Conservation (phyloP, 2,888 invertebrate species). For the Charanyca ferruginea region DNA sequence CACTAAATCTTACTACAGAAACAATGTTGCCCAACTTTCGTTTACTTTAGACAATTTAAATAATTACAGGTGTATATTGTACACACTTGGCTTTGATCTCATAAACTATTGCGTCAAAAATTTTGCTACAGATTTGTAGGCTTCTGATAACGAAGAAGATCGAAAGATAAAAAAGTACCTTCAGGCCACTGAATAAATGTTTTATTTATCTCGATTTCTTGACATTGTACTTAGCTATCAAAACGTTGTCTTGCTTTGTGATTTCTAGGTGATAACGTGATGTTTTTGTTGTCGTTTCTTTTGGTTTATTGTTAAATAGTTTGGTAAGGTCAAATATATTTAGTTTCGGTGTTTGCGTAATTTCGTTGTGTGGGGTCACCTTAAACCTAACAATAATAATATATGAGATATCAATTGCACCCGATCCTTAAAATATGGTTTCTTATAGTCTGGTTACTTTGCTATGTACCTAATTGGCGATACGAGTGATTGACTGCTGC, state of each 20-base stretch:
- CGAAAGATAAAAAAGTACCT: not conserved
- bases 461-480: too few relatives aligned
- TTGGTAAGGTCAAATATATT: too few relatives aligned
- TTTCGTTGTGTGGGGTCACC: too few relatives aligned
- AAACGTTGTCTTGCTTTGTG: conserved; percentile 6
- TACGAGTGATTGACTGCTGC: too few relatives aligned
- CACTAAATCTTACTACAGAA: too few relatives aligned
- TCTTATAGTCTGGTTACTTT: too few relatives aligned
- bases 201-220: conserved; percentile 5
- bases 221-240: conserved; percentile 11
- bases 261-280: not conserved
- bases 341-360: too few relatives aligned
- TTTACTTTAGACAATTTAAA: not conserved
- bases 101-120: not conserved
- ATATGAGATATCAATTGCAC: too few relatives aligned
- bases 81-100: not conserved
- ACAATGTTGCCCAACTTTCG: too few relatives aligned
- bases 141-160: not conserved
- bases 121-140: not conserved
- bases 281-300: not conserved
- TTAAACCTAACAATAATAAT: too few relatives aligned
- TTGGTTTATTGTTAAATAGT: too few relatives aligned
- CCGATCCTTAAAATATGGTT: too few relatives aligned
- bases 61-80: not conserved
- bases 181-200: conserved; percentile 7